Evolutionary conservation across 2,113 vertebrate species (phyloP).

Genomic region (Scatophagus argus): DNA sequence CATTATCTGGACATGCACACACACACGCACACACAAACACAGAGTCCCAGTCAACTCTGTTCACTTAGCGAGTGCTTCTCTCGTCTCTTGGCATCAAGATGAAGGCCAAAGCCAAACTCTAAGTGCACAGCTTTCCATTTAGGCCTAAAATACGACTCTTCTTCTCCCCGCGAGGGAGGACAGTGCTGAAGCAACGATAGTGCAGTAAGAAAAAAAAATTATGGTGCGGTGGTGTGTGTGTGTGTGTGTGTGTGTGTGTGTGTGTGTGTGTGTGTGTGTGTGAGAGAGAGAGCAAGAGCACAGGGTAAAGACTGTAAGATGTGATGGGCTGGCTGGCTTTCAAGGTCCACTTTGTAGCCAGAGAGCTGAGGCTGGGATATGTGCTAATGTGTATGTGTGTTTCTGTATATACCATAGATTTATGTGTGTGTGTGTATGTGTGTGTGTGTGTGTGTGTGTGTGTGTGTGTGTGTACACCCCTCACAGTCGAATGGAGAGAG

Average conservation of each 20-base stretch:
- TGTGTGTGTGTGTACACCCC: conserved; percentile 23
- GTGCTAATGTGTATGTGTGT: conserved; percentile 50
- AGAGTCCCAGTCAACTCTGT: conserved; percentile 39
- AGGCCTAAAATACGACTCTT: conserved; percentile 71
- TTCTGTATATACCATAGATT: conserved; percentile 38
- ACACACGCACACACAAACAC: conserved; percentile 30
- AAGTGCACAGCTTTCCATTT: conserved; percentile 78
- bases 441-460: conserved; percentile 33
- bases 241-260: background rate
- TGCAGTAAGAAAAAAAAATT: conserved; percentile 51
- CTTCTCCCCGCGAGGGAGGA: conserved; percentile 50
- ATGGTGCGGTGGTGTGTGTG: conserved; percentile 25
- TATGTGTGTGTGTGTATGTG: conserved; percentile 19
- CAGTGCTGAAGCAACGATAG: conserved; percentile 50
- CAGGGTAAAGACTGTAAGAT: conserved; percentile 51
- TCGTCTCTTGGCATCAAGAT: conserved; percentile 70
- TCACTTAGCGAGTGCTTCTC: conserved; percentile 69
- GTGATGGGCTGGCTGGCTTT: conserved; percentile 72
- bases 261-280: background rate
- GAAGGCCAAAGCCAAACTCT: conserved; percentile 78
- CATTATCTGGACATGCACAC: conserved; percentile 42
- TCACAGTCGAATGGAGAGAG: conserved; percentile 63
- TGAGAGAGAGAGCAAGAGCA: conserved; percentile 28
- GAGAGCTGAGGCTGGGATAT: conserved; percentile 55
- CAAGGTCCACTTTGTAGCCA: conserved; percentile 73